Base-by-base conservation (phyloP, 1,140 invertebrate genomes). In the Diorhabda elongata region DNA sequence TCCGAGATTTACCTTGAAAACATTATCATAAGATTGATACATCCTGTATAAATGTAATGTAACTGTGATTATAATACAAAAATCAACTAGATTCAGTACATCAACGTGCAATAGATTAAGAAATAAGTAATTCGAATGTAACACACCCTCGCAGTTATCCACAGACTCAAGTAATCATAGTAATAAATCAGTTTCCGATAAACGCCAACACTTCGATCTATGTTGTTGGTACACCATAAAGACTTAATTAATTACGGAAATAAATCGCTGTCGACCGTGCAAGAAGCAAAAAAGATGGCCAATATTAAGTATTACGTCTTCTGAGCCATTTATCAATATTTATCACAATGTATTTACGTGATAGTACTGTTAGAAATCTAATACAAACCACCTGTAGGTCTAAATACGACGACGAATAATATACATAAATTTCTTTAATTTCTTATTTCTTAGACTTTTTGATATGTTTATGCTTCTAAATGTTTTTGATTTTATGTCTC, bases 211-310 rank as follows among this genome's bases (percentile, higher is more conserved):
- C 44, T 62, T 62, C 61, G 61, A 62, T 62, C 11, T 62, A 11
- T 62, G 61, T 11, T 44, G 61, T 62, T 8, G 61, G 11, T 62
- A 11, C 42, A 62, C 11, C 63, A 56, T 64, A 64, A 64, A 64
- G 63, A 64, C 61, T 71, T 71, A 63, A 71, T 68, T 71, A 71
- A 71, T 60, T 70, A 66, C 59, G 66, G 45, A 61, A 64, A 71
- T 71, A 67, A 71, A 71, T 71, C 69, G 66, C 60, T 67, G 69
- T 70, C 69, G 62, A 11, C 59, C 56, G 2, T 2, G 64, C 0
- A 26, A 58, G 60, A 52, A 52, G 47, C 47, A 52, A 52, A n/a
- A 52, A 47, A n/a, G 66, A 68, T 58, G 57, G 59, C 60, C 56
- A 59, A 71, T 59, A 68, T 43, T 45, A 64, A 47, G 66, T 64